These are phyloP conservation scores for Cheilosia impressa DNA, from an alignment of 2,888 invertebrate genomes.

Conservation along the genomic window DNA sequence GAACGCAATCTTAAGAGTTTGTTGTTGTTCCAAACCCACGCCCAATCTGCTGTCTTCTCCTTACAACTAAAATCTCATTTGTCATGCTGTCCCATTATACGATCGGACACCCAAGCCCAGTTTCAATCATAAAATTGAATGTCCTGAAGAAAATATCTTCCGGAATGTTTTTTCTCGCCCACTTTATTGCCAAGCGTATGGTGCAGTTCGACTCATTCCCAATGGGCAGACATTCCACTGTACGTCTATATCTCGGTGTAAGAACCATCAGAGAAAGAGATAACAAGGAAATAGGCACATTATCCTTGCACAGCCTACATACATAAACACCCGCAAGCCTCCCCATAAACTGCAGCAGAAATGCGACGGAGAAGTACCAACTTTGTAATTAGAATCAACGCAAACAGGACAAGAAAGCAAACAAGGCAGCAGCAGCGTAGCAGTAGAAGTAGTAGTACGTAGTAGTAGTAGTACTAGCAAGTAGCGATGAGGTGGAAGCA, in stretches of 20 bases:
- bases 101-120: background rate
- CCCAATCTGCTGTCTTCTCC: no score
- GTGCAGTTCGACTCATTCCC: background rate
- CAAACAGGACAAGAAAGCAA: constrained; percentile 73
- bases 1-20: no score
- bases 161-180: background rate
- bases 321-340: constrained; percentile 11
- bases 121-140: background rate
- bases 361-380: constrained; percentile 72
- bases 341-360: constrained; percentile 66
- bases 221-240: background rate
- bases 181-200: background rate
- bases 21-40: no score
- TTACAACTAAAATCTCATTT: no score
- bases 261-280: constrained; percentile 39
- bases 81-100: no score
- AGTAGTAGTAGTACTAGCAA: constrained; percentile 20
- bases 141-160: background rate
- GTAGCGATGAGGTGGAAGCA: constrained; percentile 21
- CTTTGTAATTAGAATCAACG: constrained; percentile 75
- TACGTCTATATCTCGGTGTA: background rate
- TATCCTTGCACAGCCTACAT: constrained; percentile 55
- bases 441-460: constrained; percentile 22
- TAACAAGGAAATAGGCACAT: constrained; percentile 74
- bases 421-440: constrained; percentile 34